Evolutionary conservation across 1,140 invertebrate species (phyloP).

Genomic region (Polypedilum pembai): DNA sequence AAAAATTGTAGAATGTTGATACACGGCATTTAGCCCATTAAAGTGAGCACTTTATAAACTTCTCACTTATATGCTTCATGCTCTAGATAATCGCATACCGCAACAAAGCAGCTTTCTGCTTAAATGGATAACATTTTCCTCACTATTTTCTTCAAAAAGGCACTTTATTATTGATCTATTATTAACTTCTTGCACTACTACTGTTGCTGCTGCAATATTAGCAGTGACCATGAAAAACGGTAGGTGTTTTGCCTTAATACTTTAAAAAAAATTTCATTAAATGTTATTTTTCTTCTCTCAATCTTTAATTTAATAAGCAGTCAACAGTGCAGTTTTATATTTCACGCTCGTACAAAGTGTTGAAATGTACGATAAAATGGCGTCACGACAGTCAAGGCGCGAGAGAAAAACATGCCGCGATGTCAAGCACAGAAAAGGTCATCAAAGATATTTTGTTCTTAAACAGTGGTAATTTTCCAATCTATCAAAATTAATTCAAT

Average conservation of each 20-base stretch:
- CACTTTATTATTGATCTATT: slow-evolving; percentile 6
- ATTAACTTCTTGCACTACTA: background rate
- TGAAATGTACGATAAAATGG: slow-evolving; percentile 24
- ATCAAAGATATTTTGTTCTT: slow-evolving; percentile 7
- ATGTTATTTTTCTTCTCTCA: background rate
- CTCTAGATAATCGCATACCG: slow-evolving; percentile 22
- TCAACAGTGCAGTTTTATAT: background rate
- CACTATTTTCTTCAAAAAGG: too few relatives aligned
- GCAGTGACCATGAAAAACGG: slow-evolving; percentile 27
- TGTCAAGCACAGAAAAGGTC: slow-evolving; percentile 22
- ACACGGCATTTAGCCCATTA: background rate
- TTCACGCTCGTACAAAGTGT: slow-evolving; percentile 3
- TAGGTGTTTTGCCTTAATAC: background rate
- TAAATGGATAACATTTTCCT: slow-evolving; percentile 6
- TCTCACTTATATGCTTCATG: slow-evolving; percentile 3
- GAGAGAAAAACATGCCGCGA: background rate
- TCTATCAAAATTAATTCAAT: slow-evolving; percentile 19
- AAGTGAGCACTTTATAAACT: background rate
- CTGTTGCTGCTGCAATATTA: background rate
- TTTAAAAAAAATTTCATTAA: slow-evolving; percentile 4
- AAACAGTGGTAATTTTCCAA: slow-evolving; percentile 27
- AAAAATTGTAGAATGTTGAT: slow-evolving; percentile 7
- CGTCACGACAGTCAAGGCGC: slow-evolving; percentile 7
- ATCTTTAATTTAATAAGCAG: slow-evolving; percentile 24
- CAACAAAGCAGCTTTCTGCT: background rate